A percentile compares a stretch with the other conserved stretches of the same genome.
Evolutionary conservation across 2,888 invertebrate genomes (phyloP).

Genomic region (Cerceris ruficornis): DNA sequence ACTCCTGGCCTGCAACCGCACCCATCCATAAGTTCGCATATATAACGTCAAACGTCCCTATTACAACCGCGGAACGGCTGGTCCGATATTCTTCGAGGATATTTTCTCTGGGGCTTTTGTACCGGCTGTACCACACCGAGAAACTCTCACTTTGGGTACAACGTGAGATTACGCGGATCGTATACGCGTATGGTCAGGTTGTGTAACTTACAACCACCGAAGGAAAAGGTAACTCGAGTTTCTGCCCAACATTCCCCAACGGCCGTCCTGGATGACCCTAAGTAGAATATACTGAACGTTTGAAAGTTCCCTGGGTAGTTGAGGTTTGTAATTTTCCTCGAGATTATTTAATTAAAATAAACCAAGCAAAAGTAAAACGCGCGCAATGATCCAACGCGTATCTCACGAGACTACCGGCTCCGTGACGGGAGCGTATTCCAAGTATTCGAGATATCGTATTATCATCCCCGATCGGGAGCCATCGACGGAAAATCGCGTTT

Average conservation of each 20-base stretch:
- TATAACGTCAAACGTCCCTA: conserved; percentile 52
- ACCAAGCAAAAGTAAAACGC: no score
- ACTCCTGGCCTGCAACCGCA: conserved; percentile 59
- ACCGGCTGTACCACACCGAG: neutral
- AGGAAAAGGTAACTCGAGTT: neutral
- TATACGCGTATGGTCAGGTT: conserved; percentile 7
- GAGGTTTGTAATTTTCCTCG: no score
- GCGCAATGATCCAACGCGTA: no score
- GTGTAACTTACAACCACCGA: conserved; percentile 27
- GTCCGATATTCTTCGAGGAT: conserved; percentile 11
- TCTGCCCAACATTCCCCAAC: no score
- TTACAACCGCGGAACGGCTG: conserved; percentile 28
- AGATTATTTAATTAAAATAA: no score
- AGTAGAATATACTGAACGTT: no score
- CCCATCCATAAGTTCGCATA: conserved; percentile 58
- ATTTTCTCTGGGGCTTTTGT: conserved; percentile 26
- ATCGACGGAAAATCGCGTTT: neutral
- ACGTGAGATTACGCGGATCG: conserved; percentile 28
- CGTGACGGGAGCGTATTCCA: no score
- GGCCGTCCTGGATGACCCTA: no score
- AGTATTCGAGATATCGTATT: neutral
- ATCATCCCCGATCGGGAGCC: neutral
- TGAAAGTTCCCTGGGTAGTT: no score
- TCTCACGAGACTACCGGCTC: no score
- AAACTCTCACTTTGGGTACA: conserved; percentile 1